Base-by-base conservation (phyloP, 2,888 invertebrate genomes). In the Tetheella fluctuosa region DNA sequence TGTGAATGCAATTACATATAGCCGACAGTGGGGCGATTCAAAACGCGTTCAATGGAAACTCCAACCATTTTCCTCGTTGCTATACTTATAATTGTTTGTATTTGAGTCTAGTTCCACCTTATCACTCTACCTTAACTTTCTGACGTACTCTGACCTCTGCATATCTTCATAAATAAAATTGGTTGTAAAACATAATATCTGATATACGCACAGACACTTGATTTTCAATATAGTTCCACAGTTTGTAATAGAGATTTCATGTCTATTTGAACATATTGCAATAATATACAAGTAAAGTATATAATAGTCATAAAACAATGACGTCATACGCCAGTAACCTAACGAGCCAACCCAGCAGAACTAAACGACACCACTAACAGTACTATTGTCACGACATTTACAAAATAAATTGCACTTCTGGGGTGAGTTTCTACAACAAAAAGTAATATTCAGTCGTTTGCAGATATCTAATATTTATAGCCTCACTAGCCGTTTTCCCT, bases 401-500 rank as follows among this genome's bases (percentile, higher is more conserved):
- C 12, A 23, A 39, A 20, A 57, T 25, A 60, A 53, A 30, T 28
- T 57, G 39, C 57, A 56, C 58, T 60, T 64, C 63, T 58, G 60
- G 59, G 63, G 66, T 62, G 66, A 64, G 64, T 63, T 64, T 57
- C 68, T 58, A 64, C n/a, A 39, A 39, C 39, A 13, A 3, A 37
- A 15, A n/a, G 15, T 39, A 6, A 1, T 5, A 7, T 10, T 20
- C 48, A 48, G 17, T 17, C 7, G 8, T n/a, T 42, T n/a, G n/a
- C 8, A 39, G 13, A 8, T 7, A 17, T n/a, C 4, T 42, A 48
- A 8, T 20, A 48, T 5, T 34, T 39, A 52, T 58, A 58, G 58
- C 58, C 53, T 58, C 58, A 58, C 52, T n/a, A n/a, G n/a, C n/a
- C n/a, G n/a, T n/a, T n/a, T n/a, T n/a, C n/a, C n/a, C n/a, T n/a